Evolutionary conservation across 2,797 vertebrate species (phyloP), one percentile per base, ranked within the genome.

Genomic region (Silurus lanzhouensis): DNA sequence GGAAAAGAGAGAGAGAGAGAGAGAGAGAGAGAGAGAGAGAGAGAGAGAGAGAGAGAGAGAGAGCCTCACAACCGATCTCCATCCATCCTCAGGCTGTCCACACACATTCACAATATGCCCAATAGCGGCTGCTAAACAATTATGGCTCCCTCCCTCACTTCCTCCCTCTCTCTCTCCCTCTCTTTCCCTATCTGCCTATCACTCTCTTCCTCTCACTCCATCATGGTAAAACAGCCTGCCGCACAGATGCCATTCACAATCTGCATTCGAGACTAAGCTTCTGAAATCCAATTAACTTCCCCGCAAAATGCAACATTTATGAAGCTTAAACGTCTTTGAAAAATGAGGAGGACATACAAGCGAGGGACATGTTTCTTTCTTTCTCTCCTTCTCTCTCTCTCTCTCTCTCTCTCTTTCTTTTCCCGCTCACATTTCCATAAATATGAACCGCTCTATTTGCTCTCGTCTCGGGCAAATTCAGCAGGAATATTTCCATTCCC

Each of bases 371-470:
- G 86, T 83, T 66, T 68, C 84, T 74, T 71, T 84, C 83, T 83
- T 83, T 52, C 82, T 71, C 81, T 76, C 79, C 72, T 81, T 88
- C 76, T 83, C 82, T 71, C 44, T 76, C 67, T 82, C 31, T 84
- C 71, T 70, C 81, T 78, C 48, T 84, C 84, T 57, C 66, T 72
- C 78, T 77, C 83, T 81, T 71, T 64, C 55, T 25, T 63, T 15
- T 68, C 85, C 67, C 84, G 88, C 72, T 83, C n/a, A 22, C 48
- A 90, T 91, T 89, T 89, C 80, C 87, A 88, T 85, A 88, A 90
- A 91, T 90, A 88, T 89, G 88, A 89, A 88, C 87, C 78, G 44
- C 84, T 86, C 78, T 88, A 87, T 90, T 90, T 89, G 87, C 88
- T 87, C 75, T 52, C 48, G 63, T 88, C 84, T 55, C 81, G 61